Conservation (phyloP, 2,888 invertebrate genomes). For the Plagiodera versicolora region DNA sequence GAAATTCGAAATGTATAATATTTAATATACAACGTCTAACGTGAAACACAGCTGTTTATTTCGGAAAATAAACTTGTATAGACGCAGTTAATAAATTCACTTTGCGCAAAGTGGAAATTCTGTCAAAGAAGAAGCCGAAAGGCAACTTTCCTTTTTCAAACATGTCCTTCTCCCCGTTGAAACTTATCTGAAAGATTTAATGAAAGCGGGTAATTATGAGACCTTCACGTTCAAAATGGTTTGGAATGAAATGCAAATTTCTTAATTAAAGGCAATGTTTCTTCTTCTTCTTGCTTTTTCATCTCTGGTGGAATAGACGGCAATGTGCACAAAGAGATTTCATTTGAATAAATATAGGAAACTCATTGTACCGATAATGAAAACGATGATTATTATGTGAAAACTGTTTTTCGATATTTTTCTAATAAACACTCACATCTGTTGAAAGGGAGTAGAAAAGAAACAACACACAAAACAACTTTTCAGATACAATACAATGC, state of each 20-base stretch:
- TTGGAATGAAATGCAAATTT: not conserved
- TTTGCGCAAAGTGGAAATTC: not conserved
- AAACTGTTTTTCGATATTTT: too few relatives aligned
- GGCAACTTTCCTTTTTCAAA: not conserved
- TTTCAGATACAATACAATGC: too few relatives aligned
- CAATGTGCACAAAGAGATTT: not conserved
- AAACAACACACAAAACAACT: too few relatives aligned
- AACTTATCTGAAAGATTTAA: not conserved
- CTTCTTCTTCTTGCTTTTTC: not conserved
- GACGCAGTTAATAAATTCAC: not conserved
- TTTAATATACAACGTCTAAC: too few relatives aligned
- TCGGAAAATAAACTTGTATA: not conserved
- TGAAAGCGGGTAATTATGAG: not conserved
- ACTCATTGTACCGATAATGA: too few relatives aligned
- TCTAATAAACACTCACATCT: too few relatives aligned
- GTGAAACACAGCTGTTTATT: too few relatives aligned
- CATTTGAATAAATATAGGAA: too few relatives aligned
- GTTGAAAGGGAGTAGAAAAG: too few relatives aligned
- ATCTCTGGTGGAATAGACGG: not conserved
- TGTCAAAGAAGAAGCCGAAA: not conserved
- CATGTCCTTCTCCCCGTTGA: not conserved
- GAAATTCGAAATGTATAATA: too few relatives aligned
- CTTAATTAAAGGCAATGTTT: constrained; percentile 1
- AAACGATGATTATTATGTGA: too few relatives aligned
- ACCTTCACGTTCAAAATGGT: not conserved